phyloP scores from a whole-genome alignment of 2,888 invertebrate genomes.

The Harpagoxenus sublaevis region DNA sequence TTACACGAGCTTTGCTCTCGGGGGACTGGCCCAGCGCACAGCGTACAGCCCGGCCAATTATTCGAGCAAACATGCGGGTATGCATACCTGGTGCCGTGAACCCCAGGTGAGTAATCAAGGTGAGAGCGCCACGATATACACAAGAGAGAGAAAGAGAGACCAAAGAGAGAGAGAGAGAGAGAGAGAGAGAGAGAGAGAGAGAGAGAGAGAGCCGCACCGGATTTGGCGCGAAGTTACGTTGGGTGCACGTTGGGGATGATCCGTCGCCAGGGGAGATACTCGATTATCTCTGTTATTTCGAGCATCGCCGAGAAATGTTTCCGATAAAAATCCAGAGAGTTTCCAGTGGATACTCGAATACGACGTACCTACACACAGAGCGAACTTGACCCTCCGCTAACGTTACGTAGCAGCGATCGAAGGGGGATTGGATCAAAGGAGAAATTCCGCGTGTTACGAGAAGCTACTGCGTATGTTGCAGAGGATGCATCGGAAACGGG shows the following conservation, averaged over 20 bases:
- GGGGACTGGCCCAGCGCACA: slow-evolving; percentile 41
- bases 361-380: background rate
- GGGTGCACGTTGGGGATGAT: background rate
- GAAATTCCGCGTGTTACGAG: slow-evolving; percentile 27
- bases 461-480: background rate
- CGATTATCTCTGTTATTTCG: slow-evolving; percentile 48
- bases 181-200: background rate
- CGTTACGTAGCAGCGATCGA: background rate
- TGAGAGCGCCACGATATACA: slow-evolving; percentile 72
- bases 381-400: slow-evolving; percentile 35
- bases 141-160: slow-evolving; percentile 45
- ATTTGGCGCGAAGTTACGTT: slow-evolving; percentile 63
- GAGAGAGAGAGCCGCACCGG: slow-evolving; percentile 49
- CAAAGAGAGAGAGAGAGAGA: slow-evolving; percentile 28
- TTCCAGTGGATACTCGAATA: slow-evolving; percentile 33
- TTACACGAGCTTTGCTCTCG: slow-evolving; percentile 36
- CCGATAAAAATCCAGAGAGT: slow-evolving; percentile 38
- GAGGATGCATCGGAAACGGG: background rate
- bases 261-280: slow-evolving; percentile 41
- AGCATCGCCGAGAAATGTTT: slow-evolving; percentile 37
- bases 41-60: slow-evolving; percentile 74
- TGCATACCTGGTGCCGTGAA: slow-evolving; percentile 74
- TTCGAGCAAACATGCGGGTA: slow-evolving; percentile 78
- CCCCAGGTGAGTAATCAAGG: slow-evolving; percentile 78
- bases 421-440: slow-evolving; percentile 29